Conservation (phyloP, 2,797 vertebrate genomes). For the Remorina albescens region DNA sequence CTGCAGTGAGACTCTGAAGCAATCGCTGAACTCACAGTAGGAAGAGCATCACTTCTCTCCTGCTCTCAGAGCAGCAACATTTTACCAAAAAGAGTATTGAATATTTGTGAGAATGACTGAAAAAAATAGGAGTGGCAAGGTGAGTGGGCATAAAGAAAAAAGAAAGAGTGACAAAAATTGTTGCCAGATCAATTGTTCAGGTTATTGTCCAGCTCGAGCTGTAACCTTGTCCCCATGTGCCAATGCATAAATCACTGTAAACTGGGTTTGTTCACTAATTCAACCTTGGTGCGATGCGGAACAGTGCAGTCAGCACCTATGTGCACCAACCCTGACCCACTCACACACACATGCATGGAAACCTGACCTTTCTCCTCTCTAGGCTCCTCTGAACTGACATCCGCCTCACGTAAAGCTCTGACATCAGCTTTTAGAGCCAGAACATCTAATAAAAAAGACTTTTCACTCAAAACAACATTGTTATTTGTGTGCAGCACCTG, state of each 20-base stretch:
- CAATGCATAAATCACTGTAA: conserved; percentile 76
- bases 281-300: conserved; percentile 67
- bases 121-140: conserved; percentile 7
- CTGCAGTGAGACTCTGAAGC: conserved; percentile 35
- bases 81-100: conserved; percentile 13
- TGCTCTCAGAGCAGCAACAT: conserved; percentile 13
- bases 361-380: conserved; percentile 65
- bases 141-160: not conserved
- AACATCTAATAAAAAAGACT: conserved; percentile 30
- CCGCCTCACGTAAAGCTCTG: conserved; percentile 49
- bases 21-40: conserved; percentile 44
- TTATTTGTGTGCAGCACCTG: conserved; percentile 7
- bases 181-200: conserved; percentile 48
- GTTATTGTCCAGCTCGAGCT: conserved; percentile 22
- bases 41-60: conserved; percentile 36
- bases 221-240: conserved; percentile 68
- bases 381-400: conserved; percentile 58
- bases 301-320: conserved; percentile 74
- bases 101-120: conserved; percentile 27
- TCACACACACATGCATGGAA: conserved; percentile 46
- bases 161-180: not conserved
- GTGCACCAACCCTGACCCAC: conserved; percentile 41
- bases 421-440: conserved; percentile 52
- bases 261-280: conserved; percentile 79
- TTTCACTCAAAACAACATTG: conserved; percentile 11